These are phyloP conservation scores for Sturmia bella DNA, from an alignment of 2,888 invertebrate genomes.

Conservation along the genomic window DNA sequence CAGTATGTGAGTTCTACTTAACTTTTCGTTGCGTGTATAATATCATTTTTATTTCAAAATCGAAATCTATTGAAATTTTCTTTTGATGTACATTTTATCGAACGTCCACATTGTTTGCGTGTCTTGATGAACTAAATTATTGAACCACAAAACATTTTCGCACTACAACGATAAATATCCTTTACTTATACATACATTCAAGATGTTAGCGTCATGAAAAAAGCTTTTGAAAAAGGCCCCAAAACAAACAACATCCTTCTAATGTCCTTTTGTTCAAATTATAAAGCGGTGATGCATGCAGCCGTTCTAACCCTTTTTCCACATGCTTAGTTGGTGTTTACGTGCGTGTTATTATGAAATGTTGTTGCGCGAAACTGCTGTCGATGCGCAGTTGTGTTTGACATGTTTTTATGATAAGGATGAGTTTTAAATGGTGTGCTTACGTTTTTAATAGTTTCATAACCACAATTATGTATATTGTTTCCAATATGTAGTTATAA, in stretches of 20 bases:
- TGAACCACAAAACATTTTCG: constrained; percentile 38
- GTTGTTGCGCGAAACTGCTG: constrained; percentile 47
- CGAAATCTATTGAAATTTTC: too few species aligned
- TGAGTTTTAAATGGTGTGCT: not conserved
- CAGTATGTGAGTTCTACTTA: too few species aligned
- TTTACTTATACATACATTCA: too few species aligned
- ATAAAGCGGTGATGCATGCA: constrained; percentile 9
- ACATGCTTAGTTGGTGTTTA: not conserved
- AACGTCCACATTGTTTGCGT: too few species aligned
- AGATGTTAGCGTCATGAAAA: not conserved
- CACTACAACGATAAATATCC: not conserved
- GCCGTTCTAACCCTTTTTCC: constrained; percentile 32
- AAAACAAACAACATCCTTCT: not conserved
- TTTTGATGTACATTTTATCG: too few species aligned
- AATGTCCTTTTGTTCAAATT: constrained; percentile 7
- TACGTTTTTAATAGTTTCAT: constrained; percentile 23
- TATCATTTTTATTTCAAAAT: too few species aligned
- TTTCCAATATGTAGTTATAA: too few species aligned
- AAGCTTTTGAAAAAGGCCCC: not conserved
- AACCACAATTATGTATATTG: constrained; percentile 34
- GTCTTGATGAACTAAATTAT: not conserved
- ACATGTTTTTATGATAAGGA: not conserved
- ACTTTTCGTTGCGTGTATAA: too few species aligned
- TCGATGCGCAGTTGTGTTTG: constrained; percentile 38
- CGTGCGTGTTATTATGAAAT: constrained; percentile 6